phyloP scores from a whole-genome alignment of 2,888 invertebrate species.

The Girardia tigrina region DNA sequence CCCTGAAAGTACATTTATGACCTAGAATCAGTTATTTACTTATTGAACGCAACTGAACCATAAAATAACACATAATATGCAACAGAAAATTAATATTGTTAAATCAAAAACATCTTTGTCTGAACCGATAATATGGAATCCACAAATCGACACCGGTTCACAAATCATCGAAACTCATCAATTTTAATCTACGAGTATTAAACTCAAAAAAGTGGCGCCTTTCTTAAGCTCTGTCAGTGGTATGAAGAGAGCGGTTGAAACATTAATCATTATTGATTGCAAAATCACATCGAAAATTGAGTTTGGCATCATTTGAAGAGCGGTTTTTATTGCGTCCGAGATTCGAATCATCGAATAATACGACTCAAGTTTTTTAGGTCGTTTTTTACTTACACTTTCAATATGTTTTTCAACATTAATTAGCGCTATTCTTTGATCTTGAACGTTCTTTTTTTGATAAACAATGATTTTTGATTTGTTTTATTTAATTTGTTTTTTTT shows the following conservation, averaged over 20 bases:
- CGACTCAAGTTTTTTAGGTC: neutral
- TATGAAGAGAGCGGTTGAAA: neutral
- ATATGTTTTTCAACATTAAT: neutral
- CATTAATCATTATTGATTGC: neutral
- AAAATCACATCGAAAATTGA: neutral
- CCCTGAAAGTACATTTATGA: too few relatives aligned
- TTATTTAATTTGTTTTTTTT: neutral
- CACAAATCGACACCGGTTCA: neutral
- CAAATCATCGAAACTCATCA: neutral
- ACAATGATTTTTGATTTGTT: neutral
- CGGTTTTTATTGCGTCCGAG: neutral
- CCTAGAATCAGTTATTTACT: too few relatives aligned
- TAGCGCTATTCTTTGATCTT: neutral
- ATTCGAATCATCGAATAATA: slow-evolving; percentile 17
- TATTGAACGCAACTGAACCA: too few relatives aligned
- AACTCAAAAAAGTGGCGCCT: neutral
- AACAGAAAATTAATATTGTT: too few relatives aligned
- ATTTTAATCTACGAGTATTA: neutral
- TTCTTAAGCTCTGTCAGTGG: neutral
- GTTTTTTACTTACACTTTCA: neutral
- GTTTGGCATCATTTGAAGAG: neutral
- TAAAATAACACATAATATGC: too few relatives aligned
- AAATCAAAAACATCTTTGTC: too few relatives aligned
- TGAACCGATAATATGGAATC: too few relatives aligned
- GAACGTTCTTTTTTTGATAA: neutral